A percentile compares a stretch with the other conserved stretches of the same genome.
phyloP scores from a whole-genome alignment of 2,888 invertebrate species.

The Margaritifera margaritifera region DNA sequence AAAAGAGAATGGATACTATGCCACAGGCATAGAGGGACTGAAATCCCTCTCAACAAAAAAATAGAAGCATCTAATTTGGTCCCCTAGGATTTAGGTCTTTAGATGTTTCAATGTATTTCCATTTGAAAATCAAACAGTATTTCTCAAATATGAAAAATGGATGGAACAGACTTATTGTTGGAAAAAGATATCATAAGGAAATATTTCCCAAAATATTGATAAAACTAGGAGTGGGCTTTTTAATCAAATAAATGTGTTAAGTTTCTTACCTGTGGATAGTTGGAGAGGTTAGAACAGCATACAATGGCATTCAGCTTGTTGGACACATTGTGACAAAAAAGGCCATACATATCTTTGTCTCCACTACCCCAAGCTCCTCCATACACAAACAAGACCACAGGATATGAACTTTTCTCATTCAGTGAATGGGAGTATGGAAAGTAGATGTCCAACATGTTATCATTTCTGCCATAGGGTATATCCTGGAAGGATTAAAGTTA shows the following conservation, averaged over 20 bases:
- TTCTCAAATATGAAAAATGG: not conserved
- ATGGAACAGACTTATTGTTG: not conserved
- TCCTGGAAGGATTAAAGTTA: slow-evolving; percentile 50
- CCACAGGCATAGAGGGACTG: no score
- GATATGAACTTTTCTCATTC: slow-evolving; percentile 21
- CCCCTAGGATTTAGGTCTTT: no score
- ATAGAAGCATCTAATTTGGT: no score
- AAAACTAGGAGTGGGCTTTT: not conserved
- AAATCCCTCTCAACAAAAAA: no score
- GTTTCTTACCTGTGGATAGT: slow-evolving; percentile 65
- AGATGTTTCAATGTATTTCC: no score
- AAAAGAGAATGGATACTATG: no score
- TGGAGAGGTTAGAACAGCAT: slow-evolving; percentile 68
- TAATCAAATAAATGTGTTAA: no score
- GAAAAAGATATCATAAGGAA: slow-evolving; percentile 2
- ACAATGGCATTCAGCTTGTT: slow-evolving; percentile 59
- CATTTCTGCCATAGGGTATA: slow-evolving; percentile 63
- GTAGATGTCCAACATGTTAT: slow-evolving; percentile 63
- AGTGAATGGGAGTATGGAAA: slow-evolving; percentile 38
- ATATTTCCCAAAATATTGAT: not conserved
- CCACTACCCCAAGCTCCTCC: slow-evolving; percentile 69
- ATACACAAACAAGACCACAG: slow-evolving; percentile 68
- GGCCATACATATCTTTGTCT: slow-evolving; percentile 67
- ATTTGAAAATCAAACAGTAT: not conserved
- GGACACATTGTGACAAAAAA: slow-evolving; percentile 63